Evolutionary conservation across 1,140 invertebrate genomes (phyloP).

Genomic region (Colletes latitarsis): DNA sequence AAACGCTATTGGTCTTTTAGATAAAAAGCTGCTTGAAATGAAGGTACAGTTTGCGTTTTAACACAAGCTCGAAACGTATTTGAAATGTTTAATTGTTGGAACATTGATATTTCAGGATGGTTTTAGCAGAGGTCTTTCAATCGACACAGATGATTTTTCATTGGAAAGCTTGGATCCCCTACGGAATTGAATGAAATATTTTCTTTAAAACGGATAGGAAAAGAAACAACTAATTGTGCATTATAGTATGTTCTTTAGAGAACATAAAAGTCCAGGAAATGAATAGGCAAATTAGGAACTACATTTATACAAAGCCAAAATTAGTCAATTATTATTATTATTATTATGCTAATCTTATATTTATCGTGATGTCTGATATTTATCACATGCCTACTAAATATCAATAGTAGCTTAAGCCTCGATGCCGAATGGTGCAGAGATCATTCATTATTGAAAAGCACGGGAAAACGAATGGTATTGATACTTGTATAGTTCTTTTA

Average conservation of each 20-base stretch:
- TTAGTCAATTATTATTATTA: conserved; percentile 75
- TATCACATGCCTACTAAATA: conserved; percentile 59
- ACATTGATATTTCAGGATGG: conserved; percentile 85
- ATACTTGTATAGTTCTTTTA: conserved; percentile 13
- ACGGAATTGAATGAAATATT: conserved; percentile 75
- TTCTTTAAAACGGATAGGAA: conserved; percentile 21
- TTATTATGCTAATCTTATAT: conserved; percentile 60
- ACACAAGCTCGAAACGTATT: not conserved
- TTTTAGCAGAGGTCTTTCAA: conserved; percentile 89
- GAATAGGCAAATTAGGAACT: conserved; percentile 64
- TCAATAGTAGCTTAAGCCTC: conserved; percentile 36
- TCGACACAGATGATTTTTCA: conserved; percentile 92
- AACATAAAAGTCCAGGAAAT: conserved; percentile 49
- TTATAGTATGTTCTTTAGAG: conserved; percentile 35
- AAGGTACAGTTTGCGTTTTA: conserved; percentile 83
- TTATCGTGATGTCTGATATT: conserved; percentile 70
- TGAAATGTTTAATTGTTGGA: not conserved
- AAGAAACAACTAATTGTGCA: conserved; percentile 51
- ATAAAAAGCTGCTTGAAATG: conserved; percentile 91
- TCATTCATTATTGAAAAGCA: not conserved
- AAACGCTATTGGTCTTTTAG: conserved; percentile 88
- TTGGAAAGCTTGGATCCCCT: conserved; percentile 92
- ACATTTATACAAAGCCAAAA: conserved; percentile 71
- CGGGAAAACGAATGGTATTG: conserved; percentile 33
- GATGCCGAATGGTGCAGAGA: conserved; percentile 1